phyloP scores from a whole-genome alignment of 1,140 invertebrate species.

The Stegodyphus dumicola region DNA sequence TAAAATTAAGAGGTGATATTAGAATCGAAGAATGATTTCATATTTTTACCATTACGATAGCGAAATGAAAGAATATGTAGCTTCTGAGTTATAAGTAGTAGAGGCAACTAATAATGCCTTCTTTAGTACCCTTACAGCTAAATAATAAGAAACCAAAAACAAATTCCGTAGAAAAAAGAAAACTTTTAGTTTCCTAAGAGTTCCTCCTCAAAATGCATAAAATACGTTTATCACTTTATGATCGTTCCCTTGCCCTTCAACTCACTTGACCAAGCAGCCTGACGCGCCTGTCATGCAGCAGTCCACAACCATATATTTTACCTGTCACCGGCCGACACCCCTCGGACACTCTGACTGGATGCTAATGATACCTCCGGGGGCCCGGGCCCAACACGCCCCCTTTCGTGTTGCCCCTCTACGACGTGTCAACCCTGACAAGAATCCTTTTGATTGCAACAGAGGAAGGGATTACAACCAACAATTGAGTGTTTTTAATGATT shows the following conservation, averaged over 20 bases:
- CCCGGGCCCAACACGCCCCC: constrained; percentile 10
- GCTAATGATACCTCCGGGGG: constrained; percentile 52
- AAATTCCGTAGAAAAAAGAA: too few relatives aligned
- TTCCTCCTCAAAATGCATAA: background rate
- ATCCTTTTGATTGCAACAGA: constrained; percentile 12
- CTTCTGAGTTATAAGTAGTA: too few relatives aligned
- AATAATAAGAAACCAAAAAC: too few relatives aligned
- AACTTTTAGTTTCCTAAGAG: too few relatives aligned
- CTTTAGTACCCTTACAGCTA: too few relatives aligned
- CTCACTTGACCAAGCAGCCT: constrained; percentile 44
- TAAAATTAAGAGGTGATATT: too few relatives aligned
- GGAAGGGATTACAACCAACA: background rate
- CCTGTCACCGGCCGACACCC: constrained; percentile 51
- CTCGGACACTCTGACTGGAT: constrained; percentile 47
- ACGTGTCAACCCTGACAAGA: constrained; percentile 22
- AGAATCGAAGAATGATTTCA: too few relatives aligned
- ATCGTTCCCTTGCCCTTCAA: background rate
- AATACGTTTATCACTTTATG: background rate
- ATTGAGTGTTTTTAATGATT: too few relatives aligned
- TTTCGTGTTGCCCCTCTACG: constrained; percentile 17
- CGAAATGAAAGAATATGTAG: too few relatives aligned
- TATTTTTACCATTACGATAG: too few relatives aligned
- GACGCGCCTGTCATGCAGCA: constrained; percentile 44
- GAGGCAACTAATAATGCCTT: too few relatives aligned
- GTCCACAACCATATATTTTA: constrained; percentile 42